Evolutionary conservation across 2,888 invertebrate genomes (phyloP).

Genomic region (Diarsia rubi): DNA sequence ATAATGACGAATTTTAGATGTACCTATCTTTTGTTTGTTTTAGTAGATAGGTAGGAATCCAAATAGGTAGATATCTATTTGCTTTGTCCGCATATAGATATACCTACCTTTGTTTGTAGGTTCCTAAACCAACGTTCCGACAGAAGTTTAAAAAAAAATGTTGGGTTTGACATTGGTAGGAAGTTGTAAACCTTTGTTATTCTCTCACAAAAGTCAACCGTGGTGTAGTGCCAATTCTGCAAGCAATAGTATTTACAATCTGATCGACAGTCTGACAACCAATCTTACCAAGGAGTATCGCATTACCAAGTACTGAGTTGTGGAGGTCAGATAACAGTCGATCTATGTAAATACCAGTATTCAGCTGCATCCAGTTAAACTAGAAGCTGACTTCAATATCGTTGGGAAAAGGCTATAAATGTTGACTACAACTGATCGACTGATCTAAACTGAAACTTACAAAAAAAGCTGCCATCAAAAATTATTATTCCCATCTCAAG

Average conservation of each 20-base stretch:
- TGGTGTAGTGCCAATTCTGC: not conserved
- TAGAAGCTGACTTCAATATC: too few relatives aligned
- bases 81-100: conserved; percentile 21
- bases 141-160: not conserved
- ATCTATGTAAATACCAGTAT: too few relatives aligned
- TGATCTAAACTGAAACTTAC: not conserved
- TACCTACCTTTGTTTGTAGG: conserved; percentile 18
- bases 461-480: not conserved
- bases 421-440: not conserved
- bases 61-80: conserved; percentile 59
- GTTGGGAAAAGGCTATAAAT: too few relatives aligned
- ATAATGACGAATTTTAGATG: conserved; percentile 76
- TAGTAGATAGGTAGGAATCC: conserved; percentile 65
- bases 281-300: too few relatives aligned
- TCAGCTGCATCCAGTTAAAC: too few relatives aligned
- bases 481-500: not conserved
- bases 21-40: conserved; percentile 84
- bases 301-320: too few relatives aligned
- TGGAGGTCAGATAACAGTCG: too few relatives aligned
- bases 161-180: not conserved
- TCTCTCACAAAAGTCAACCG: too few relatives aligned
- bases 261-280: not conserved
- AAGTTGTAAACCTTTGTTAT: not conserved
- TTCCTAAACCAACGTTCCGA: not conserved
- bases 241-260: not conserved